A percentile compares a stretch with the other conserved stretches of the same genome.
phyloP scores from a whole-genome alignment of 2,113 vertebrate genomes.

The Ageneiosus marmoratus region DNA sequence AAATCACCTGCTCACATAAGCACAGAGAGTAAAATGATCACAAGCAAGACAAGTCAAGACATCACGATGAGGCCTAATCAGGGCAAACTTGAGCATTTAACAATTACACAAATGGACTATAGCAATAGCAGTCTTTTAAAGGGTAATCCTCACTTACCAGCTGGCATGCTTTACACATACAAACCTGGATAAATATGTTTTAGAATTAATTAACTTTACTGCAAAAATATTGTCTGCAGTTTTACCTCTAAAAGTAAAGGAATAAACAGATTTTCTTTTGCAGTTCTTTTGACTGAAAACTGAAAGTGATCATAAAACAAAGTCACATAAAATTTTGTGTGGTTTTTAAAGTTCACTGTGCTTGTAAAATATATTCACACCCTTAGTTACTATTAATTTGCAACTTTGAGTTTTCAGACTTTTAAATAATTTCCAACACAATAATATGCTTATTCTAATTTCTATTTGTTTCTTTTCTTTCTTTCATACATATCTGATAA shows the following conservation, averaged over 20 bases:
- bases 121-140: constrained; percentile 53
- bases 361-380: neutral
- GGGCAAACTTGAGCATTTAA: constrained; percentile 30
- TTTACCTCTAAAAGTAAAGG: neutral
- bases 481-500: neutral
- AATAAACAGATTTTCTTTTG: constrained; percentile 1
- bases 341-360: neutral
- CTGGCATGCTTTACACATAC: constrained; percentile 39
- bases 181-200: constrained; percentile 19
- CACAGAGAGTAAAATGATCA: constrained; percentile 35
- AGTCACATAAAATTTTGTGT: neutral
- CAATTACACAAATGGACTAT: constrained; percentile 43
- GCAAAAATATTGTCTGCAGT: neutral
- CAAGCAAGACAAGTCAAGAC: constrained; percentile 45
- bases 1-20: constrained; percentile 47
- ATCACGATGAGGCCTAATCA: constrained; percentile 23
- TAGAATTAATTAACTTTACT: neutral
- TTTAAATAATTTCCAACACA: neutral
- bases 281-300: neutral
- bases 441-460: neutral
- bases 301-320: neutral
- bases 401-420: neutral
- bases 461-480: neutral
- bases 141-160: constrained; percentile 53
- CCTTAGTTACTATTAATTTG: neutral